These are phyloP conservation scores for Hydropsyche tenuis DNA, from an alignment of 1,140 invertebrate species.

Conservation along the genomic window DNA sequence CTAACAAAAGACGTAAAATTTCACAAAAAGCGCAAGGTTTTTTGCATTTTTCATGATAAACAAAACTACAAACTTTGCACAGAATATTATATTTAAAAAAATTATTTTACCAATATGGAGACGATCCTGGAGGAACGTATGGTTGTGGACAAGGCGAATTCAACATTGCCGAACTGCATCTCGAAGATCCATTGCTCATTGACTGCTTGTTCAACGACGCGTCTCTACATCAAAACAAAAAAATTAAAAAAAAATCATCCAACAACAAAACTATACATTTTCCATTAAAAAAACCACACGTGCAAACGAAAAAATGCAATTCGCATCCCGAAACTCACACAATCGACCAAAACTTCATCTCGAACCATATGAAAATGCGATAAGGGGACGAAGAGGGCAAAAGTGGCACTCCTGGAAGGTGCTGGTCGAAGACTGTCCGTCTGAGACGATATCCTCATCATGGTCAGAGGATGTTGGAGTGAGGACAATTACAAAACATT, in stretches of 20 bases:
- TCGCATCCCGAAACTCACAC: neutral
- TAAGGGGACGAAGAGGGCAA: neutral
- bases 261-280: neutral
- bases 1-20: no score
- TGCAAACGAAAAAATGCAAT: neutral
- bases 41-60: no score
- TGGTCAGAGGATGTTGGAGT: neutral
- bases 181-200: slow-evolving; percentile 47
- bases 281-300: neutral
- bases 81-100: no score
- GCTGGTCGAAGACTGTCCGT: neutral
- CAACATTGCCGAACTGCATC: slow-evolving; percentile 46
- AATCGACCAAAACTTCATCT: slow-evolving; percentile 20
- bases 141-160: slow-evolving; percentile 47
- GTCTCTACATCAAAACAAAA: slow-evolving; percentile 34
- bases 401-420: no score
- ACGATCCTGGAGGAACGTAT: slow-evolving; percentile 44
- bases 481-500: neutral
- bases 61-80: no score
- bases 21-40: no score
- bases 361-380: neutral
- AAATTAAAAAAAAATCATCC: neutral
- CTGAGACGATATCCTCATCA: neutral
- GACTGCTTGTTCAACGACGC: slow-evolving; percentile 4
- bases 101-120: slow-evolving; percentile 22